phyloP scores from a whole-genome alignment of 2,797 vertebrate genomes.

The Salarias fasciatus region DNA sequence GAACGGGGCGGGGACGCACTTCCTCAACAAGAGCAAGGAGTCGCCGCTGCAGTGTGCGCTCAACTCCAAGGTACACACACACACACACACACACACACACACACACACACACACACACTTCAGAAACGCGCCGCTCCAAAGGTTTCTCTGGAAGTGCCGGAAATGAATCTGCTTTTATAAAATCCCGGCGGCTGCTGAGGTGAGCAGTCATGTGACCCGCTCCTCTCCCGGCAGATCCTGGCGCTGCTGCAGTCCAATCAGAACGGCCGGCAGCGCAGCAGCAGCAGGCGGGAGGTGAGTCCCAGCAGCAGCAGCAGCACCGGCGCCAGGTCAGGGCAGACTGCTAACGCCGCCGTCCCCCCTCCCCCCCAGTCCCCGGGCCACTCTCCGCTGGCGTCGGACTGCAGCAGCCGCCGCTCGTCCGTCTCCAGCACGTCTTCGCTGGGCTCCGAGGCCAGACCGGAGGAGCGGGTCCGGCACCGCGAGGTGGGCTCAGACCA shows the following conservation, averaged over 20 bases:
- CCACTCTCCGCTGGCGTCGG: slow-evolving; percentile 82
- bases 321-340: no score
- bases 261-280: slow-evolving; percentile 71
- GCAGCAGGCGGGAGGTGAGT: slow-evolving; percentile 82
- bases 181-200: no score
- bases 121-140: no score
- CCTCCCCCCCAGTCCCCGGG: slow-evolving; percentile 85
- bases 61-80: slow-evolving; percentile 87
- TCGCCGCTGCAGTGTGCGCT: slow-evolving; percentile 90
- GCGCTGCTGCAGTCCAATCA: slow-evolving; percentile 85
- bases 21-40: slow-evolving; percentile 89
- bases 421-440: slow-evolving; percentile 90
- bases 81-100: no score
- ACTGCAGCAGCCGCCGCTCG: slow-evolving; percentile 88
- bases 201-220: no score
- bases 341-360: no score
- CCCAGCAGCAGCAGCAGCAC: neutral
- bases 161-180: no score
- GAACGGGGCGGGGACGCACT: slow-evolving; percentile 87
- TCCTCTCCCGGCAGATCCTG: slow-evolving; percentile 84
- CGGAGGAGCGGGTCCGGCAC: slow-evolving; percentile 81
- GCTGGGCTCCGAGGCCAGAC: slow-evolving; percentile 72
- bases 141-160: no score
- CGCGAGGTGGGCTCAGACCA: slow-evolving; percentile 89
- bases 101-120: no score